These are phyloP conservation scores for Muricea muricata DNA, from an alignment of 92 coral and sea anemone genomes.

Conservation along the genomic window DNA sequence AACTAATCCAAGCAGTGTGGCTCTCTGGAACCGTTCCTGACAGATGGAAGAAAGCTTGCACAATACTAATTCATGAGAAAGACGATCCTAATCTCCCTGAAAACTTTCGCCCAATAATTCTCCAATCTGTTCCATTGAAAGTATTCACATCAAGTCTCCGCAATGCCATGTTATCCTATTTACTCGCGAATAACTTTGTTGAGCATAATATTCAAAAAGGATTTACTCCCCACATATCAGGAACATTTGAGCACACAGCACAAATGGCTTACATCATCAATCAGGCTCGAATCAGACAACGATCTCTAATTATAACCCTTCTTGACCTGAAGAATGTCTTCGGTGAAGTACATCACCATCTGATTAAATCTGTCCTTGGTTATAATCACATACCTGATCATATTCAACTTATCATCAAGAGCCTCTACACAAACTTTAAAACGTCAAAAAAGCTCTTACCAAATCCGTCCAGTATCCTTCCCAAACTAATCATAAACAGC, in stretches of 20 bases:
- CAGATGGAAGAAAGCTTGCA: conserved; percentile 6
- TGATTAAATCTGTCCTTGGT: not conserved
- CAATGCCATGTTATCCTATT: not conserved
- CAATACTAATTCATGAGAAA: conserved; percentile 7
- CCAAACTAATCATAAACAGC: not conserved
- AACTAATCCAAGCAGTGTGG: conserved; percentile 18
- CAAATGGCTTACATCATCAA: conserved; percentile 34
- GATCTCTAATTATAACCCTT: not conserved
- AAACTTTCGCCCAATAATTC: conserved; percentile 37
- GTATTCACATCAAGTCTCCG: conserved; percentile 26
- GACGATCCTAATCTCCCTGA: conserved; percentile 5
- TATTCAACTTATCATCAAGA: not conserved
- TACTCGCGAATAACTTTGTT: conserved; percentile 6
- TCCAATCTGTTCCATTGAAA: conserved; percentile 33
- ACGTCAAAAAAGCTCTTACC: not conserved
- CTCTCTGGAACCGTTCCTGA: conserved; percentile 17
- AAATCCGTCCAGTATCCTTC: not conserved
- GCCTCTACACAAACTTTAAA: conserved; percentile 11
- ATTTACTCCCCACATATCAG: conserved; percentile 29
- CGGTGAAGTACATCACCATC: not conserved
- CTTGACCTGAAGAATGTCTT: not conserved
- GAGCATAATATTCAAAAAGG: conserved; percentile 38
- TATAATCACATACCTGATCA: not conserved
- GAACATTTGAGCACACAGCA: conserved; percentile 39
- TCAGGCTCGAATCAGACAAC: conserved; percentile 16